Base-by-base conservation (phyloP, 2,888 invertebrate species). In the Tenthredo scrophulariae region DNA sequence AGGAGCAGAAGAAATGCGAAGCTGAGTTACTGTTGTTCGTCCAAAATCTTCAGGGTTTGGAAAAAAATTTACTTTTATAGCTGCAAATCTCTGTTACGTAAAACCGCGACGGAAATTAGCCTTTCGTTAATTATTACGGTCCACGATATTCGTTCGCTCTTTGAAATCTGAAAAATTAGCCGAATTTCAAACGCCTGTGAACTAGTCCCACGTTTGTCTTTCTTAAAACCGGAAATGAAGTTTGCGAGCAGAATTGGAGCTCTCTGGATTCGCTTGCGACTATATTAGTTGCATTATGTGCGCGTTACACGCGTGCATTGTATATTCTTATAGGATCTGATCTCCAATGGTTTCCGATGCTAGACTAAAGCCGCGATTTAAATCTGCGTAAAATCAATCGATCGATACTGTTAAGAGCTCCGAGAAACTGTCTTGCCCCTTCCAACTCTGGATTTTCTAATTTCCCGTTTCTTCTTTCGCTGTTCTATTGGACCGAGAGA, bases 401-500 rank as follows among this genome's bases (percentile, higher is more conserved):
- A 26, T 62, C 62, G 54, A 50, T 46, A 75, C 10, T 75, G 18
- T 29, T 50, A 26, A 46, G 22, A 29, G 79, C 58, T 58, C 18
- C 33, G 54, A 54, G 54, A 54, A n/a, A 40, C 80, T 80, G 22
- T 22, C 62, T 80, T 26, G 62, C 80, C 40, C 58, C 62, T 62
- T 80, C 80, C 80, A 9, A 10, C 22, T 40, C 79, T 40, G 62
- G 40, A 62, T 62, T 80, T 80, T 80, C 80, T 80, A 80, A 80
- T 80, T 80, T 80, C 80, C 80, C 80, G 80, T 80, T 80, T 58
- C 80, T 80, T 58, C 40, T 80, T 80, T 80, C 58, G 40, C 18
- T 62, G 40, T 80, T 80, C 80, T 62, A 80, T 62, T 15, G 33
- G 80, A n/a, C 22, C 15, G 62, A 62, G 62, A 62, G 37, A 22